Base-by-base conservation (phyloP, 2,888 invertebrate species). In the Hypsopygia costalis region DNA sequence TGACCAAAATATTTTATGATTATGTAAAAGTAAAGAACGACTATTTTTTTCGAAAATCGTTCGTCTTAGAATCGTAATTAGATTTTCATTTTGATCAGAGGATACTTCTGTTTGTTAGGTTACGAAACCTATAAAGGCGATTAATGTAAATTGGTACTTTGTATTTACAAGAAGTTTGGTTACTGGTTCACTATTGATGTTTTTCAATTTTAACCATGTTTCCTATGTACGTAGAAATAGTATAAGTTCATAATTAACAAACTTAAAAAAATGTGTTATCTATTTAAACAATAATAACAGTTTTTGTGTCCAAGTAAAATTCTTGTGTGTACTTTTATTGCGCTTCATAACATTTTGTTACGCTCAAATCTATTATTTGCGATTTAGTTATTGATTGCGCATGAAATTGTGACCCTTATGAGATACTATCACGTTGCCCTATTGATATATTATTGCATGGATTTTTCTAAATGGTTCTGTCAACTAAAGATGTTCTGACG, bases 291-390 rank as follows among this genome's bases (percentile, higher is more conserved):
- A n/a, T n/a, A n/a, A 32, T 36, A 21, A 32, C 28, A 29, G 36
- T 46, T 58, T 55, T 49, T 51, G 53, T 63, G 64, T 62, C 61
- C 59, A 65, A 68, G 62, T 58, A 57, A 60, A 47, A 36, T 41
- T 44, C 53, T 38, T 49, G 39, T 61, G 58, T 65, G 61, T 67
- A 51, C 25, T 25, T 25, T 25, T 8, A 25, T 25, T 25, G 25
- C 25, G 25, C 25, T 25, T 25, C 8, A 3, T 16, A 16, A 16
- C 4, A 4, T 16, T 50, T 41, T 25, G 25, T 25, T 25, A 25
- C 6, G 25, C 25, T n/a, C 3, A 8, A 25, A 4, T 4, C 6
- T 25, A 8, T 25, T 3, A 25, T 25, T 25, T 25, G 25, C 25
- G 6, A 8, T 7, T 25, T 5, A 16, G 4, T 25, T n/a, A 25